Base-by-base conservation (phyloP, 2,113 vertebrate genomes). In the Morone chrysops region DNA sequence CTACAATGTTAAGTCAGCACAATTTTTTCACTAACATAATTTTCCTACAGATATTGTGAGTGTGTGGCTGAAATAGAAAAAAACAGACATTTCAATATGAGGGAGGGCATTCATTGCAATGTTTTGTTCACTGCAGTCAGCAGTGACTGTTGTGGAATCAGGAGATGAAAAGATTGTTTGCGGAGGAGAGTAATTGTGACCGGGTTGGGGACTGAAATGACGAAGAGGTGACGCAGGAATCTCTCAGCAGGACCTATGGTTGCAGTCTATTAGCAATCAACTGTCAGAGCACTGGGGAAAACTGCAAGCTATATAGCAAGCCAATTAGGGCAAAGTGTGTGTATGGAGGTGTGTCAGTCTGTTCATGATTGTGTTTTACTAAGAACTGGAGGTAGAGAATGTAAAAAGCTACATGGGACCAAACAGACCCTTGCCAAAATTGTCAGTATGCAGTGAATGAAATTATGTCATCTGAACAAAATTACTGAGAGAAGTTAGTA, bases 231-330 rank as follows among this genome's bases (percentile, higher is more conserved):
- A 89, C 48, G 69, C 75, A 90, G 79, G 51, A 84, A 18, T 72
- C 62, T 82, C 87, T 79, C 83, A 86, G 81, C 73, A 67, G 63
- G 70, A 79, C 41, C 48, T 25, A 6, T 72, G 2, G 38, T 80
- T 87, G 82, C 80, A 77, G 61, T 51, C 69, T 38, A 78, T 85
- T 38, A 83, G 81, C 81, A 88, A 86, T 89, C 78, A 89, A 61
- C 36, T 78, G 57, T 43, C 69, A 54, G 54, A 68, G 72, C 70
- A 48, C 48, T 8, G 16, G 45, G 61, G 48, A 40, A 77, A 86
- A 75, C 20, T 38, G 18, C 13, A 75, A n/a, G 22, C 62, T 65
- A 4, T 59, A 75, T 66, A 69, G 48, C 16, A 57, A 78, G 53
- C n/a, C 48, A 84, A 77, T 79, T 75, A 75, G 62, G n/a, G 38